phyloP scores from a whole-genome alignment of 1,140 invertebrate species.

The Mamestra configurata region DNA sequence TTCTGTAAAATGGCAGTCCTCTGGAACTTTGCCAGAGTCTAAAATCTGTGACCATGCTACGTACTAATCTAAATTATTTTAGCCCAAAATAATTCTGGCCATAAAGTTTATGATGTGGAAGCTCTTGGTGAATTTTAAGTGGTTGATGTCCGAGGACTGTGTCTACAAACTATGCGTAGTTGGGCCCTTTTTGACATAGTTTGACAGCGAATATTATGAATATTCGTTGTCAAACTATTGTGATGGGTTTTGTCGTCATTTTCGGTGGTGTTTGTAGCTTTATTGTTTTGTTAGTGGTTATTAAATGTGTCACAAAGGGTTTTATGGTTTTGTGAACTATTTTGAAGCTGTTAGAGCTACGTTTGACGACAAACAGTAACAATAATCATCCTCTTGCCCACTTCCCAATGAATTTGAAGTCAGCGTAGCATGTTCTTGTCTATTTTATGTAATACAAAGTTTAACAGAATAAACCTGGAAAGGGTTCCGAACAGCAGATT shows the following conservation, averaged over 20 bases:
- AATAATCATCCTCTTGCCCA: no score
- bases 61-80: slow-evolving; percentile 51
- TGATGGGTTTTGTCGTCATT: background rate
- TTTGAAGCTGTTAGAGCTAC: no score
- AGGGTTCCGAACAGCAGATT: no score
- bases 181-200: background rate
- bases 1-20: background rate
- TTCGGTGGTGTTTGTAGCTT: background rate
- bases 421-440: no score
- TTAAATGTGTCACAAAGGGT: background rate
- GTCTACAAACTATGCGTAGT: background rate
- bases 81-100: slow-evolving; percentile 47
- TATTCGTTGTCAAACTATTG: no score
- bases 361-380: no score
- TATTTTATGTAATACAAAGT: no score
- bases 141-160: background rate
- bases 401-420: no score
- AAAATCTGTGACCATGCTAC: slow-evolving; percentile 48
- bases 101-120: slow-evolving; percentile 48
- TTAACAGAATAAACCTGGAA: no score
- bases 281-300: background rate
- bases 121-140: slow-evolving; percentile 43
- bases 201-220: background rate
- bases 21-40: slow-evolving; percentile 41
- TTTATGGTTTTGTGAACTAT: no score